Percentiles rank a stretch among this genome's conserved stretches.
Conservation (phyloP, 2,888 invertebrate species). For the Mimumesa dahlbomi region DNA sequence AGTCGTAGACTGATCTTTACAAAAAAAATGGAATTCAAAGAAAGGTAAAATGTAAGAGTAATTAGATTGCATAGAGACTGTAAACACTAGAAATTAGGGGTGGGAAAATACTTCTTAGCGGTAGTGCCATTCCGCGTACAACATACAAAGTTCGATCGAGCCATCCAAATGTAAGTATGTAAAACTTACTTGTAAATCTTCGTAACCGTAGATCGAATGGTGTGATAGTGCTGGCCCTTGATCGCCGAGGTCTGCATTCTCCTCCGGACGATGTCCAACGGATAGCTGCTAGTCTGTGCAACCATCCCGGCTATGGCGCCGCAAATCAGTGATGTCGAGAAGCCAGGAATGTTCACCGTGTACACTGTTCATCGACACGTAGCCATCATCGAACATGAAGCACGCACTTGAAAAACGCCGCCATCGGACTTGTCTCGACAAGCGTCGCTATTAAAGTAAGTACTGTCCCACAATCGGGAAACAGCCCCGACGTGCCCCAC, state of each 20-base stretch:
- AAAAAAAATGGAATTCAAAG: too few relatives aligned
- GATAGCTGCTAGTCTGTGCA: conserved; percentile 98
- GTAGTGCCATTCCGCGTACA: too few relatives aligned
- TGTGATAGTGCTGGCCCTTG: conserved; percentile 81
- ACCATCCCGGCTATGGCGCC: conserved; percentile 96
- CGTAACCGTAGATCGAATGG: conserved; percentile 85
- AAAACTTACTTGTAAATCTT: conserved; percentile 87
- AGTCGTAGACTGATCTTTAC: too few relatives aligned
- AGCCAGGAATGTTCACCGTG: conserved; percentile 73
- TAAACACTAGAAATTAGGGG: too few relatives aligned
- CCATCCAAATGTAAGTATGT: too few relatives aligned
- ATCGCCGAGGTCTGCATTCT: conserved; percentile 86
- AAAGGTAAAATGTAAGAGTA: too few relatives aligned
- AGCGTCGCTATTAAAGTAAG: conserved; percentile 68
- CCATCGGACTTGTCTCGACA: conserved; percentile 60
- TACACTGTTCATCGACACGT: conserved; percentile 70
- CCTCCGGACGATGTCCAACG: conserved; percentile 94
- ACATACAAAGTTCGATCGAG: too few relatives aligned
- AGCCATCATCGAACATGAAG: conserved; percentile 73
- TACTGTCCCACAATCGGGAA: conserved; percentile 65
- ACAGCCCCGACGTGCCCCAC: conserved; percentile 58
- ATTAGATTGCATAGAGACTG: too few relatives aligned
- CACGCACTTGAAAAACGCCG: conserved; percentile 66
- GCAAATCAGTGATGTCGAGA: conserved; percentile 86
- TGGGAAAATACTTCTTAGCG: too few relatives aligned